Percentiles rank a stretch among this genome's conserved stretches.
Evolutionary conservation across 23 tunicate species (phyloP).

Genomic region (Botrylloides violaceus): DNA sequence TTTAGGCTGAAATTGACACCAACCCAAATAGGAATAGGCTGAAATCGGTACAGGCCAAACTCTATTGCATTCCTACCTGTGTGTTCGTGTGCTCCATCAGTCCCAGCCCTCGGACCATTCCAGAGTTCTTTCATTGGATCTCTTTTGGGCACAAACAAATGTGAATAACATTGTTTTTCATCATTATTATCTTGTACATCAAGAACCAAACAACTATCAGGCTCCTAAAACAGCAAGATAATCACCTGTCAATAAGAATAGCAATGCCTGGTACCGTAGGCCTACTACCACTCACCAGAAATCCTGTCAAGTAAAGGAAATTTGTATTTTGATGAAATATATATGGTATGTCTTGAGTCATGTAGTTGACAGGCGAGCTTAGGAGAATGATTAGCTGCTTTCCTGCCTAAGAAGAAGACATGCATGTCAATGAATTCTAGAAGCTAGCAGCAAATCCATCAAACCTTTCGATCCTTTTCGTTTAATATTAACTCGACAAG

Average conservation of each 20-base stretch:
- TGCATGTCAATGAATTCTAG: neutral
- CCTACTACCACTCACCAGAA: slow-evolving; percentile 47
- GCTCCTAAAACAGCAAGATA: slow-evolving; percentile 43
- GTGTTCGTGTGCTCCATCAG: slow-evolving; percentile 45
- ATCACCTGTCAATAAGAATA: neutral
- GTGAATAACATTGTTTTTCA: slow-evolving; percentile 16
- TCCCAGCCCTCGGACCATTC: slow-evolving; percentile 88
- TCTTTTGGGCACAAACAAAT: slow-evolving; percentile 56
- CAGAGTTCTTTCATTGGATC: slow-evolving; percentile 59
- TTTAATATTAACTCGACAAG: slow-evolving; percentile 29
- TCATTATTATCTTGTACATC: slow-evolving; percentile 28
- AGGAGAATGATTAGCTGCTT: slow-evolving; percentile 49
- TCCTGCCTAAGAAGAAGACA: slow-evolving; percentile 4
- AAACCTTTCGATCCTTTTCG: slow-evolving; percentile 1
- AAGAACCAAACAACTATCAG: slow-evolving; percentile 69
- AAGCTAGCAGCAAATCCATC: neutral
- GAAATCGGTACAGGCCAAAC: too few relatives aligned
- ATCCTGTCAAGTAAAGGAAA: slow-evolving; percentile 80
- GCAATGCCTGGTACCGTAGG: neutral
- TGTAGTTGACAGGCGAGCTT: slow-evolving; percentile 40
- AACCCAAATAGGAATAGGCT: too few relatives aligned
- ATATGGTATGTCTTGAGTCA: slow-evolving; percentile 92
- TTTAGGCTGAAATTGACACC: too few relatives aligned
- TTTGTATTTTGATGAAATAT: slow-evolving; percentile 82
- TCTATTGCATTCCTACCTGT: slow-evolving; percentile 65